Conservation (phyloP, 1,140 invertebrate genomes). For the Lepidurus arcticus region DNA sequence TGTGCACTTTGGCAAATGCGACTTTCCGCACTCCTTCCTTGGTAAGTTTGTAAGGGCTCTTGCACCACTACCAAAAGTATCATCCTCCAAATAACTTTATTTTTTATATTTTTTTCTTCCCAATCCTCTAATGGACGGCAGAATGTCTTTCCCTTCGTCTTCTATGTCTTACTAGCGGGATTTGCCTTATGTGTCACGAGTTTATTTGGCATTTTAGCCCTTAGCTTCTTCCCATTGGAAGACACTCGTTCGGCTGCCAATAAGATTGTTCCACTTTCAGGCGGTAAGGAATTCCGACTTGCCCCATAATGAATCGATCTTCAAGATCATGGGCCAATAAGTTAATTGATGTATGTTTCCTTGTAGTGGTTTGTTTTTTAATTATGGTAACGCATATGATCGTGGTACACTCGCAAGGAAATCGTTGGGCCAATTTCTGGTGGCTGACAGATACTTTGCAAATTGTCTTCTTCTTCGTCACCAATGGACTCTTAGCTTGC, state of each 20-base stretch:
- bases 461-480: neutral
- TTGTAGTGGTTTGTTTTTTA: neutral
- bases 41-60: neutral
- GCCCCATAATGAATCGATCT: neutral
- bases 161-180: neutral
- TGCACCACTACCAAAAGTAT: neutral
- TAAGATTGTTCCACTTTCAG: neutral
- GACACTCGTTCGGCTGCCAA: neutral
- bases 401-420: neutral
- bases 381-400: neutral
- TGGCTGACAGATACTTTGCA: constrained; percentile 7
- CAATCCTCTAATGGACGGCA: neutral
- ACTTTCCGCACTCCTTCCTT: constrained; percentile 18
- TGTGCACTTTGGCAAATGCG: constrained; percentile 2
- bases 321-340: neutral
- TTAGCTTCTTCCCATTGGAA: constrained; percentile 15
- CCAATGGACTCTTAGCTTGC: neutral
- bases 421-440: neutral
- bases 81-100: neutral
- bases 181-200: neutral
- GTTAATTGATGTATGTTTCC: neutral
- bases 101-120: too few relatives aligned
- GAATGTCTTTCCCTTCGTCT: neutral
- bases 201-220: neutral
- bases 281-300: neutral